Evolutionary conservation across 2,113 vertebrate species (phyloP).

Genomic region (Austrofundulus limnaeus): DNA sequence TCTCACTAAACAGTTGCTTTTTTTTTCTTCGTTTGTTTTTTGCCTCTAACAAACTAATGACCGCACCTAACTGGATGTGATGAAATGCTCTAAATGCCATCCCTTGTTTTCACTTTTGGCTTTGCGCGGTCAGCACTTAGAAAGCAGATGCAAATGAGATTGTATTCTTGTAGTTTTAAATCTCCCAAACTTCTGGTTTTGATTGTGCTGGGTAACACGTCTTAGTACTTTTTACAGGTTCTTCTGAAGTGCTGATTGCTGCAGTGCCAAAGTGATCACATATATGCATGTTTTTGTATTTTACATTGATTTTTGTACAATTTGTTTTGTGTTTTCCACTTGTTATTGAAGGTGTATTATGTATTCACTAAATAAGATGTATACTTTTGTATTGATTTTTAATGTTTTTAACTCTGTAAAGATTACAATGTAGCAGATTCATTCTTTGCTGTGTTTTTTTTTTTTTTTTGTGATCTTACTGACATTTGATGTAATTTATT

Average conservation of each 20-base stretch:
- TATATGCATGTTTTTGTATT: slow-evolving; percentile 66
- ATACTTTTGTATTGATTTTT: not conserved
- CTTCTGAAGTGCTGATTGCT: slow-evolving; percentile 71
- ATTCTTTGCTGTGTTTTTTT: not conserved
- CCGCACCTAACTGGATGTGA: slow-evolving; percentile 69
- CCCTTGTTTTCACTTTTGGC: slow-evolving; percentile 69
- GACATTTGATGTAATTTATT: slow-evolving; percentile 19
- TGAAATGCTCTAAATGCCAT: slow-evolving; percentile 70
- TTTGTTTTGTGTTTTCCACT: slow-evolving; percentile 42
- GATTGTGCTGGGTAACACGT: slow-evolving; percentile 25
- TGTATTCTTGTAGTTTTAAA: slow-evolving; percentile 39
- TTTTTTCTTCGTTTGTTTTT: slow-evolving; percentile 51
- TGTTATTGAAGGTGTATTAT: slow-evolving; percentile 26
- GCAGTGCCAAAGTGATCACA: slow-evolving; percentile 67
- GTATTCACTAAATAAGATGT: slow-evolving; percentile 9
- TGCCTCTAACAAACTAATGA: slow-evolving; percentile 81
- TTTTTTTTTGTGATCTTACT: not conserved
- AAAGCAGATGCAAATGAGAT: slow-evolving; percentile 54
- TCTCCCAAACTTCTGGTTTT: slow-evolving; percentile 10
- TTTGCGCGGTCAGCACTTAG: slow-evolving; percentile 77
- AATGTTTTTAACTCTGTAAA: not conserved
- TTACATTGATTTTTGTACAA: slow-evolving; percentile 21
- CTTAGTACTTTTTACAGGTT: slow-evolving; percentile 22
- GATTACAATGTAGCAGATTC: slow-evolving; percentile 4
- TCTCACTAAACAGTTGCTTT: slow-evolving; percentile 54